Evolutionary conservation across 2,797 vertebrate species (phyloP), one percentile per base, ranked within the genome.

Genomic region (Avahi laniger): DNA sequence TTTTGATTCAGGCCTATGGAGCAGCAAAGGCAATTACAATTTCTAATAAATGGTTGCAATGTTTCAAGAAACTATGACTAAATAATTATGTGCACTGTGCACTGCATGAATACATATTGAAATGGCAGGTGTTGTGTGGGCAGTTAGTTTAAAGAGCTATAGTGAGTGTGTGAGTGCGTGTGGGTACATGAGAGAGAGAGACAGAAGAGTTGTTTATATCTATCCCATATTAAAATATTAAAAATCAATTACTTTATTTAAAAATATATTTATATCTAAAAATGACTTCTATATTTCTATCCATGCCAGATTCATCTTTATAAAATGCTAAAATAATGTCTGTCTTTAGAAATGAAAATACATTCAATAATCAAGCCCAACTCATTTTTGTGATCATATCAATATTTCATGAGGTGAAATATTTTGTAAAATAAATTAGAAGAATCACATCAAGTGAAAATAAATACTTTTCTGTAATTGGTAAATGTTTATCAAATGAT

Each of bases 51-150:
- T 63, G 43, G 50, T 76, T 85, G n/a, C 38, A 50, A 89, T 91
- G 46, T 70, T 92, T 92, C 35, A 92, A 97, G 97, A 96, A 88
- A 85, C 20, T 59, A 94, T 82, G 72, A 67, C 67, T 97, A 97
- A 97, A 96, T 87, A 92, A 97, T 88, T 96, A 57, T 24, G 22
- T 57, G 54, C 22, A 57, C 30, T 86, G 35, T 63, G 79, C 18
- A 13, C 50, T 57, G 50, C 75, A 88, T 20, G 30, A 93, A 89
- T 69, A 95, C 89, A 95, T 88, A 67, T 95, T 97, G 89, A 95
- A 97, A 26, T 92, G 89, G 69, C 97, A 98, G 97, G 67, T 96
- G 94, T 90, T 98, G 97, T 22, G 97, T 98, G 96, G 97, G 98
- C 73, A 97, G 96, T 63, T 94, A 96, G 83, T 97, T 96, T 97